These are phyloP conservation scores for Dallia pectoralis DNA, from an alignment of 2,797 vertebrate genomes.

Conservation along the genomic window DNA sequence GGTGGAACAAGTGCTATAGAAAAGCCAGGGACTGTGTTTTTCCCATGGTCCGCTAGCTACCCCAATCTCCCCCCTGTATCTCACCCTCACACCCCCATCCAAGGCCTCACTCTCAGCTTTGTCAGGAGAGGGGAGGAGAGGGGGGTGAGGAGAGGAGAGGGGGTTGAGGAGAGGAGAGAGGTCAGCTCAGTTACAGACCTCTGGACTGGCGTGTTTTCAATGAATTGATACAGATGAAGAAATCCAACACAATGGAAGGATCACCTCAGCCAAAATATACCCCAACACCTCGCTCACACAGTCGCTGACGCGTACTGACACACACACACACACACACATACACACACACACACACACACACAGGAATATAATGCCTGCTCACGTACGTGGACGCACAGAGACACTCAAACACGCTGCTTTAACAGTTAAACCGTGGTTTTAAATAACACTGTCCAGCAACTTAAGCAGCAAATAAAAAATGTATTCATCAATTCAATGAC, in stretches of 20 bases:
- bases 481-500: background rate
- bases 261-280: slow-evolving; percentile 76
- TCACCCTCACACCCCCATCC: background rate
- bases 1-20: slow-evolving; percentile 77
- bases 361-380: too few species aligned
- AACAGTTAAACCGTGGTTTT: background rate
- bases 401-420: background rate
- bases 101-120: slow-evolving; percentile 44
- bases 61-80: slow-evolving; percentile 22
- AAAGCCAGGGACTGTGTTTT: slow-evolving; percentile 74
- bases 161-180: slow-evolving; percentile 75
- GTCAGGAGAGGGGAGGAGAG: slow-evolving; percentile 66
- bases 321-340: slow-evolving; percentile 35
- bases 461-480: background rate
- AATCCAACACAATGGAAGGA: slow-evolving; percentile 77
- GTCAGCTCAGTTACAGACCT: slow-evolving; percentile 82
- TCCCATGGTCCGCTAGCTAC: slow-evolving; percentile 74
- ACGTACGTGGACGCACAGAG: background rate
- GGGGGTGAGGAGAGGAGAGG: slow-evolving; percentile 27
- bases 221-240: slow-evolving; percentile 84
- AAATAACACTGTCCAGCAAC: background rate
- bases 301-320: slow-evolving; percentile 46
- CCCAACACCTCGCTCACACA: slow-evolving; percentile 46
- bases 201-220: slow-evolving; percentile 77
- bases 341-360: slow-evolving; percentile 16